Evolutionary conservation across 2,888 invertebrate genomes (phyloP).

Genomic region (Cremastobaeus sp.): DNA sequence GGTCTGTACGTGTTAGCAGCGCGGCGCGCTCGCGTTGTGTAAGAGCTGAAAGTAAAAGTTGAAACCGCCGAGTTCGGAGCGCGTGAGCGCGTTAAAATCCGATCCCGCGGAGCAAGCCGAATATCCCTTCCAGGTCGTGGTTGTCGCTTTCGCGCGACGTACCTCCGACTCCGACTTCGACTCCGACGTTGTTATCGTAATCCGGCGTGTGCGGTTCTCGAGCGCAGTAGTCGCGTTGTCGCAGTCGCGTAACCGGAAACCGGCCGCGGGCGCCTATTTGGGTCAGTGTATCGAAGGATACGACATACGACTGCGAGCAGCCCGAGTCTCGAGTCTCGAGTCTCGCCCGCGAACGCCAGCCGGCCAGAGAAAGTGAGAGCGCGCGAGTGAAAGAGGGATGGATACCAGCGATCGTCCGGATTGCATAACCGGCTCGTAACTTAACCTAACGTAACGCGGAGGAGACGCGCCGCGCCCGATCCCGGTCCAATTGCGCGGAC

Average conservation of each 20-base stretch:
- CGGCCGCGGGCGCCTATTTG: slow-evolving; percentile 37
- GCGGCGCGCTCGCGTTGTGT: slow-evolving; percentile 72
- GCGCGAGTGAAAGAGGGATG: slow-evolving; percentile 55
- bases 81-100: slow-evolving; percentile 75
- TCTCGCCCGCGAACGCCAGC: not conserved
- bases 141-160: slow-evolving; percentile 61
- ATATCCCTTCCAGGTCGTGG: slow-evolving; percentile 65
- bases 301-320: not conserved
- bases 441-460: slow-evolving; percentile 33
- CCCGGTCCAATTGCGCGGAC: slow-evolving; percentile 33
- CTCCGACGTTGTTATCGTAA: slow-evolving; percentile 55
- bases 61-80: slow-evolving; percentile 75
- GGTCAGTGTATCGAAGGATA: slow-evolving; percentile 55
- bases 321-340: too few relatives aligned
- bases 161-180: too few relatives aligned
- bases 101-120: slow-evolving; percentile 70
- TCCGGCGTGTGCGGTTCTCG: slow-evolving; percentile 40
- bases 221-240: slow-evolving; percentile 36
- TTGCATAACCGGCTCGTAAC: slow-evolving; percentile 54
- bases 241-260: slow-evolving; percentile 48
- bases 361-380: slow-evolving; percentile 41
- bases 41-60: slow-evolving; percentile 79
- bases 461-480: slow-evolving; percentile 41
- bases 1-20: slow-evolving; percentile 55
- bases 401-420: slow-evolving; percentile 38